Evolutionary conservation across 2,888 invertebrate species (phyloP).

Genomic region (Cyaniris semiargus): DNA sequence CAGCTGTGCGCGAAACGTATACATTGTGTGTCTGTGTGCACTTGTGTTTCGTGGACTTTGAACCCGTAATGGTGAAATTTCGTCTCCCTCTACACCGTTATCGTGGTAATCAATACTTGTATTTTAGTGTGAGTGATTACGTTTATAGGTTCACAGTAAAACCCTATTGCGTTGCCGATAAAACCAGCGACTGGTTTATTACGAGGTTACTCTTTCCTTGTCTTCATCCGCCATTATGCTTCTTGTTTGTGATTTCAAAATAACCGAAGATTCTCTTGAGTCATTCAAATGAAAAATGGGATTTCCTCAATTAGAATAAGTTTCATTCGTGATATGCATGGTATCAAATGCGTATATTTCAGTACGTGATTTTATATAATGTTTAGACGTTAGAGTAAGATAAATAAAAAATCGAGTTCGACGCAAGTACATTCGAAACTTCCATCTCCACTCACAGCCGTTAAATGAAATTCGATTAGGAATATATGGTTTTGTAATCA

Average conservation of each 20-base stretch:
- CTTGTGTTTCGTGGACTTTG: conserved; percentile 74
- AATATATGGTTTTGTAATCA: conserved; percentile 44
- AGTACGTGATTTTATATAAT: not conserved
- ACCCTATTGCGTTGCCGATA: not conserved
- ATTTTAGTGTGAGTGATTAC: conserved; percentile 33
- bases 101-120: conserved; percentile 59
- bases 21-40: conserved; percentile 54
- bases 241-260: not conserved
- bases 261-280: not conserved
- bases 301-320: conserved; percentile 13
- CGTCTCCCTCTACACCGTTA: conserved; percentile 56
- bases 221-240: not conserved
- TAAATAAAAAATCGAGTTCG: conserved; percentile 33
- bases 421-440: conserved; percentile 47
- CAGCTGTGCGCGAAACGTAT: conserved; percentile 68
- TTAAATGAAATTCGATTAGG: conserved; percentile 43
- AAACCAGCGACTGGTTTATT: conserved; percentile 5
- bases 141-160: conserved; percentile 14
- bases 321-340: not conserved
- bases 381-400: not conserved
- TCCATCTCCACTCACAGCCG: conserved; percentile 57
- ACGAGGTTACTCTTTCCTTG: not conserved
- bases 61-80: conserved; percentile 72
- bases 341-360: not conserved
- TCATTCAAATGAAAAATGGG: not conserved